A percentile compares a stretch with the other conserved stretches of the same genome.
Conservation (phyloP, 2,797 vertebrate species). For the Danio albolineatus region DNA sequence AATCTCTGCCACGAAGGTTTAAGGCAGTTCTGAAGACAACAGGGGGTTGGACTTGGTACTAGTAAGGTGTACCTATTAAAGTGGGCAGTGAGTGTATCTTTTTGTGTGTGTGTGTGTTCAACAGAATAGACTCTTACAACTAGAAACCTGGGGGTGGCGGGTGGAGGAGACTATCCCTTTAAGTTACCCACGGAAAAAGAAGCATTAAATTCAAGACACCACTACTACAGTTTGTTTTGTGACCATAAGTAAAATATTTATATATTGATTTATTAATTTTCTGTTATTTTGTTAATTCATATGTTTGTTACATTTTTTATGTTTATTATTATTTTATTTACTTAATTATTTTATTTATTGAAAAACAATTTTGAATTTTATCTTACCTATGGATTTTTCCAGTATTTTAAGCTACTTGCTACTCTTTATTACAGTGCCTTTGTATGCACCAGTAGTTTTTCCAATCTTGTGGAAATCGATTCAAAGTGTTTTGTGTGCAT, state of each 20-base stretch:
- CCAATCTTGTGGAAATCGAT: conserved; percentile 74
- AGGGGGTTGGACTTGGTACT: too few relatives aligned
- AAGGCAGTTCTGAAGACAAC: too few relatives aligned
- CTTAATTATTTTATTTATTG: neutral
- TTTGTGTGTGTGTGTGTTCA: too few relatives aligned
- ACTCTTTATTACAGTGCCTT: conserved; percentile 62
- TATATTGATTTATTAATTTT: neutral
- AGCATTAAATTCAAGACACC: neutral
- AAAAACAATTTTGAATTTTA: conserved; percentile 25
- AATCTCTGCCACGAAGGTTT: too few relatives aligned
- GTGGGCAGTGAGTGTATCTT: too few relatives aligned
- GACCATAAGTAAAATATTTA: neutral
- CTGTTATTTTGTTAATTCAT: neutral
- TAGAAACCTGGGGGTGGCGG: too few relatives aligned
- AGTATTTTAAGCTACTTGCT: conserved; percentile 68
- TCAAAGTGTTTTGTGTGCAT: conserved; percentile 48
- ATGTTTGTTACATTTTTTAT: neutral
- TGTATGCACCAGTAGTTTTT: conserved; percentile 71
- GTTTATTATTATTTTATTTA: too few relatives aligned
- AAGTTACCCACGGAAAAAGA: neutral
- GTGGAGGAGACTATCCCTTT: too few relatives aligned
- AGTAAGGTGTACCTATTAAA: too few relatives aligned
- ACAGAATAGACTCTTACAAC: too few relatives aligned
- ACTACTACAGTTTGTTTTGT: too few relatives aligned
- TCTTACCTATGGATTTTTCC: conserved; percentile 50